These are phyloP conservation scores for Leptosomus discolor DNA, from an alignment of 2,113 vertebrate species.

Conservation along the genomic window DNA sequence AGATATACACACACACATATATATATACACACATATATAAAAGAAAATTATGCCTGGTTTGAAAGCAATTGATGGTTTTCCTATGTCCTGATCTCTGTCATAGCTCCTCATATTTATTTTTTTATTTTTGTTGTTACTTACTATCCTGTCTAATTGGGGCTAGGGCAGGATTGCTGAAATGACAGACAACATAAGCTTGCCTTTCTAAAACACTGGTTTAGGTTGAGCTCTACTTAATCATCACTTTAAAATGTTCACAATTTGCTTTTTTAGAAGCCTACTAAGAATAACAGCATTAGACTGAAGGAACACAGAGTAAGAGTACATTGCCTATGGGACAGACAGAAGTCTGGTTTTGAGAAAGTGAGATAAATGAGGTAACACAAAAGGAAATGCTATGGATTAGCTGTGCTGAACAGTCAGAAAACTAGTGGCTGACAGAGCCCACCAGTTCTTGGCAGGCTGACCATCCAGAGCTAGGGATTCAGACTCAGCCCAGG, in stretches of 20 bases:
- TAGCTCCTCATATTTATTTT: not conserved
- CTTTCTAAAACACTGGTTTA: not conserved
- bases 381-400: not conserved
- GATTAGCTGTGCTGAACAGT: not conserved
- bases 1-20: rapidly evolving
- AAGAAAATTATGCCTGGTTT: not conserved
- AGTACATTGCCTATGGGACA: not conserved
- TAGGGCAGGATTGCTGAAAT: not conserved
- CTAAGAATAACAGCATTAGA: not conserved
- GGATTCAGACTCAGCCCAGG: not conserved
- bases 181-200: not conserved
- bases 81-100: not conserved
- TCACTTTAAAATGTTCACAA: not conserved
- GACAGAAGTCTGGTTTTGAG: not conserved
- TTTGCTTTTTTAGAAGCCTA: not conserved
- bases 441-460: not conserved
- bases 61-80: not conserved
- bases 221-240: not conserved
- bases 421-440: not conserved
- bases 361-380: not conserved
- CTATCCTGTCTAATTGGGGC: rapidly evolving
- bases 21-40: not conserved
- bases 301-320: not conserved
- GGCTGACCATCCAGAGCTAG: not conserved
- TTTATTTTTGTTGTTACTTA: not conserved